Percentiles rank a stretch among this genome's conserved stretches.
phyloP scores from a whole-genome alignment of 2,797 vertebrate genomes.

The Alectoris magna region DNA sequence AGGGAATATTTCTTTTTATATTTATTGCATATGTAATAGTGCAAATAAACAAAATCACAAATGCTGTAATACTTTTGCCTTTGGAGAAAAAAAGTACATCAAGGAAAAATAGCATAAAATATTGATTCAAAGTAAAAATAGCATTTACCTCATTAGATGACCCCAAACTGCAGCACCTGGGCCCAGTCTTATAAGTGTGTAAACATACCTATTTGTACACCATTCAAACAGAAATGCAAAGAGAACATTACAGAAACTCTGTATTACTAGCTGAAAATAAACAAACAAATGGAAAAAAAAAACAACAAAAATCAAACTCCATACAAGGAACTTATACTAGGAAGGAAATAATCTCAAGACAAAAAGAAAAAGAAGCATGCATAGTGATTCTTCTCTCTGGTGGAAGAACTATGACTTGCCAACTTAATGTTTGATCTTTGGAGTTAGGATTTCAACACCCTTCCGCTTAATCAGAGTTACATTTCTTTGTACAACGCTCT shows the following conservation, averaged over 20 bases:
- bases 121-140: neutral
- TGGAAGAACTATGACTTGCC: neutral
- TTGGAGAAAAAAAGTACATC: neutral
- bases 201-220: neutral
- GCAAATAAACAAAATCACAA: neutral
- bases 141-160: neutral
- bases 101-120: neutral
- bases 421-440: neutral
- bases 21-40: neutral
- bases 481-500: neutral
- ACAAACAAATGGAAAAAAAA: neutral
- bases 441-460: neutral
- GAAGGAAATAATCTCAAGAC: neutral
- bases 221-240: neutral
- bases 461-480: neutral
- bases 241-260: neutral
- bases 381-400: neutral
- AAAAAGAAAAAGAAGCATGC: neutral
- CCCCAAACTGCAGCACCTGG: neutral
- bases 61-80: neutral
- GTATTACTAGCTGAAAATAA: neutral
- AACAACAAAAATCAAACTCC: neutral
- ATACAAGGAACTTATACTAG: neutral
- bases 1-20: neutral
- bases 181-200: fast-evolving